Base-by-base conservation (phyloP, 2,113 vertebrate species). In the Bubo scandiacus region DNA sequence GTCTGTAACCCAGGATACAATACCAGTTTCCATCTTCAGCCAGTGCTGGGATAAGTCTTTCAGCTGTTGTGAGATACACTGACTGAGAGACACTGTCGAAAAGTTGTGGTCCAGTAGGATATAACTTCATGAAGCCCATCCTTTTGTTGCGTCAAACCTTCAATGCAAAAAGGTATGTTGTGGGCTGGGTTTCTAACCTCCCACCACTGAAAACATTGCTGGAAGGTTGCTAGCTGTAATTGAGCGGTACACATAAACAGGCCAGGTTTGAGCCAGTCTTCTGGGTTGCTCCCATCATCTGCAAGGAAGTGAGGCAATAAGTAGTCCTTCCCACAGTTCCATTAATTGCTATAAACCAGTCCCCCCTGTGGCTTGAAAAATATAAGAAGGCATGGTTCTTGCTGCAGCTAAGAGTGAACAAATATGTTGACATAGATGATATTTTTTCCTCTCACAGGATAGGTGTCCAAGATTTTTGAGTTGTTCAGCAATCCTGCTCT, bases 381-480 rank as follows among this genome's bases (percentile, higher is more conserved):
- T 32, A 36, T 10, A 19, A 78, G 36, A 54, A 59, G 7, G 6
- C 5, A 34, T 43, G 10, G 23, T 40, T 78, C 36, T 9, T 11
- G 84, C 81, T 74, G 57, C 59, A 78, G 30, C 15, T 43, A 32
- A 40, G 17, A 81, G 19, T 58, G 30, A 45, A 70, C 52, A 58
- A 84, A 23, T 5, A 29, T 32, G 3, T 36, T 59, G 15, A 66
- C 0, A 1, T 27, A 74, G 74, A n/a, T 65, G 0, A 8, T 20
- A 15, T 62, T 89, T 66, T 57, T 52, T 6, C 3, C 15, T 2
- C 36, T 32, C 11, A 70, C 11, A 73, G 14, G 15, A n/a, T 11
- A 87, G 19, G 6, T 49, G 9, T 80, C 30, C 20, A 54, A 80
- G 32, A 71, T 75, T 51, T 90, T 42, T 74, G 19, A 57, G 15